phyloP scores from a whole-genome alignment of 2,113 vertebrate genomes.

The Oncorhynchus kisutch region DNA sequence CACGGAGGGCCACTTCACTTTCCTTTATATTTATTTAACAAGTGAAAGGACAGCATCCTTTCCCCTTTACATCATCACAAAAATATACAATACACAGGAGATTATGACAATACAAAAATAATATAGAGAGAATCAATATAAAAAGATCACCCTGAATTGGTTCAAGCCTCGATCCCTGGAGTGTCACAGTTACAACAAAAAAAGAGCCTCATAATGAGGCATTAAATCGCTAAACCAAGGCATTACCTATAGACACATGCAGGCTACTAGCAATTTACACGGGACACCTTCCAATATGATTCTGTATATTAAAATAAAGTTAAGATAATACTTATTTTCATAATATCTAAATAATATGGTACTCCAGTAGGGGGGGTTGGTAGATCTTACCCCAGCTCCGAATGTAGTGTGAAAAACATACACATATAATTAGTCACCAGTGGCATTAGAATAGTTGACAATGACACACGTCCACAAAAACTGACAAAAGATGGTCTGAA shows the following conservation, averaged over 20 bases:
- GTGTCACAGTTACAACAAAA: conserved; percentile 56
- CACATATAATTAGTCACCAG: background rate
- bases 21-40: conserved; percentile 61
- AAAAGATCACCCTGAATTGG: conserved; percentile 56
- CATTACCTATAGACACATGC: conserved; percentile 48
- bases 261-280: conserved; percentile 46
- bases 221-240: conserved; percentile 18
- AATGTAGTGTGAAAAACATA: conserved; percentile 35
- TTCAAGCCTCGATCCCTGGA: conserved; percentile 14
- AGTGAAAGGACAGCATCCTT: conserved; percentile 40
- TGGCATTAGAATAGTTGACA: too few species aligned
- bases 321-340: conserved; percentile 55
- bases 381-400: conserved; percentile 1
- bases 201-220: conserved; percentile 3
- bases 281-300: conserved; percentile 38
- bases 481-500: conserved; percentile 36
- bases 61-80: conserved; percentile 41
- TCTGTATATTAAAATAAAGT: conserved; percentile 45
- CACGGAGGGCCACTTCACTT: conserved; percentile 5
- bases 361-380: background rate
- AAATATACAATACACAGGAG: conserved; percentile 51
- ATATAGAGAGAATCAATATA: conserved; percentile 59
- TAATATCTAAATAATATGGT: conserved; percentile 30
- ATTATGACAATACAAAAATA: conserved; percentile 38
- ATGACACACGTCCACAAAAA: too few species aligned